phyloP scores from a whole-genome alignment of 2,113 vertebrate species.

The Pteropus alecto region DNA sequence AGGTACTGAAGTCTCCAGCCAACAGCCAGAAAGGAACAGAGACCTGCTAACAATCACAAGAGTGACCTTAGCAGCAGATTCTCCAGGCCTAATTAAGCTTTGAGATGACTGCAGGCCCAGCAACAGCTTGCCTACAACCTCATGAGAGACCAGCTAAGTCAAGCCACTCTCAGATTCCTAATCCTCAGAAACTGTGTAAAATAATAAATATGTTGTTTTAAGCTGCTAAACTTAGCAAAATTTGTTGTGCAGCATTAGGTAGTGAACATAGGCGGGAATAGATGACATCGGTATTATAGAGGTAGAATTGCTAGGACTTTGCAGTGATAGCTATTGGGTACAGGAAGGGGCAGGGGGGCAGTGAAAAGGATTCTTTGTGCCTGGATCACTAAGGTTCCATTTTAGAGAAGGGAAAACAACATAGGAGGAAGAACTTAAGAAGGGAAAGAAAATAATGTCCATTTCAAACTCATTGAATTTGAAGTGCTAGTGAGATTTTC shows the following conservation, averaged over 20 bases:
- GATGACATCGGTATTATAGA: background rate
- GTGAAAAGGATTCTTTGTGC: background rate
- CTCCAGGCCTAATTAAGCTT: background rate
- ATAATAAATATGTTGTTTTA: background rate
- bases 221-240: background rate
- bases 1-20: background rate
- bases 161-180: background rate
- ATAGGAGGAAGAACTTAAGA: background rate
- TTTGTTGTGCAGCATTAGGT: background rate
- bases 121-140: background rate
- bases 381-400: background rate
- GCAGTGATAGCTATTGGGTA: background rate
- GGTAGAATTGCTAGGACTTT: background rate
- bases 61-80: background rate
- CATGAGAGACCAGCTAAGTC: background rate
- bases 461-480: slow-evolving; percentile 1
- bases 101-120: background rate
- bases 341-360: no score
- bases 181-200: background rate
- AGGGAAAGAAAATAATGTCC: background rate
- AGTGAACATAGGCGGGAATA: background rate
- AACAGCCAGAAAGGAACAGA: background rate
- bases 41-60: background rate
- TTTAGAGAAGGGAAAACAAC: background rate
- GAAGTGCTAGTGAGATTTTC: background rate